These are phyloP conservation scores for Acleris emargana DNA, from an alignment of 2,888 invertebrate genomes.

Conservation along the genomic window DNA sequence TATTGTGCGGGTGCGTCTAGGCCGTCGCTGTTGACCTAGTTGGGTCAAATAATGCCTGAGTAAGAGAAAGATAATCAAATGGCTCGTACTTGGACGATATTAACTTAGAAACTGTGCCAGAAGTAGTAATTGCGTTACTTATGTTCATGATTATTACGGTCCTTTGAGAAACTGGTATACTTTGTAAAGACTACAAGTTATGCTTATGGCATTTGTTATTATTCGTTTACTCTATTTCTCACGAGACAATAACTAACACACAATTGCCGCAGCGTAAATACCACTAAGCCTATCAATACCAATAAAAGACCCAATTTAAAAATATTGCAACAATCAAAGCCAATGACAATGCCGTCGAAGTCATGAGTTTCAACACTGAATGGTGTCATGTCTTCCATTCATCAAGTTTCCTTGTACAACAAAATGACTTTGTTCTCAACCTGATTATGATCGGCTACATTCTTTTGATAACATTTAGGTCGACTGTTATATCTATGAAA, in stretches of 20 bases:
- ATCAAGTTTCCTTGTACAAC: slow-evolving; percentile 14
- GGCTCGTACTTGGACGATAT: slow-evolving; percentile 21
- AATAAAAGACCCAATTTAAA: slow-evolving; percentile 11
- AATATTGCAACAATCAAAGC: slow-evolving; percentile 11
- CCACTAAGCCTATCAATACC: neutral
- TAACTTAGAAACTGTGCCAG: slow-evolving; percentile 29
- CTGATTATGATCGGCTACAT: slow-evolving; percentile 18
- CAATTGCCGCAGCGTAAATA: no score
- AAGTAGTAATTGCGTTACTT: slow-evolving; percentile 20
- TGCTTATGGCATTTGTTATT: neutral
- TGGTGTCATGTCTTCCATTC: slow-evolving; percentile 25
- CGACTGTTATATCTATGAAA: slow-evolving; percentile 14
- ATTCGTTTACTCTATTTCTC: no score
- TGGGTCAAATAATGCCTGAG: slow-evolving; percentile 25
- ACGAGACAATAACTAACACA: no score
- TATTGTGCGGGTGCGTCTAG: slow-evolving; percentile 25
- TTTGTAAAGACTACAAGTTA: neutral
- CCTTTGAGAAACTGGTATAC: neutral
- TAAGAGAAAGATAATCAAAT: slow-evolving; percentile 32
- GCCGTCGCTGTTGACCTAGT: slow-evolving; percentile 29
- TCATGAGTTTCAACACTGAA: slow-evolving; percentile 19
- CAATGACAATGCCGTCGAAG: slow-evolving; percentile 3
- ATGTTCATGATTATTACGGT: slow-evolving; percentile 8
- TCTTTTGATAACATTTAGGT: slow-evolving; percentile 26
- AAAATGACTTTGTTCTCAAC: slow-evolving; percentile 23